Evolutionary conservation across 1,140 invertebrate genomes (phyloP), one percentile per base, ranked within the genome.

Genomic region (Philaenus spumarius): DNA sequence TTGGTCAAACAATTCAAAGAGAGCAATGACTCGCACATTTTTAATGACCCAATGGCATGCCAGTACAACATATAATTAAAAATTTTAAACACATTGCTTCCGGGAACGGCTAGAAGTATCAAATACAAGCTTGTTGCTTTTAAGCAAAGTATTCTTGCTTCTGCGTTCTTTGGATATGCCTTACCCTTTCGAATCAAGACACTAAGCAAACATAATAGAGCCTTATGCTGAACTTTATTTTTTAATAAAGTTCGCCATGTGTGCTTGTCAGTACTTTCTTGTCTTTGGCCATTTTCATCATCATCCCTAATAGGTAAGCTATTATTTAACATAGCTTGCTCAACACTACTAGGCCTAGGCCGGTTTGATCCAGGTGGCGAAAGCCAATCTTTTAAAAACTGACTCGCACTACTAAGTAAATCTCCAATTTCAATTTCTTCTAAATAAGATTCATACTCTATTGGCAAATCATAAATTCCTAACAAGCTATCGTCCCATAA

Each of bases 21-120:
- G 58, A 19, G 66, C 58, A 9, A 69, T 64, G 26, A 30, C 26
- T 4, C 3, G 2, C 71, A 62, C 1, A 77, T 57, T 62, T 71
- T 77, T 9, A 82, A 66, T 3, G 73, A 73, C 51, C 80, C 74
- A 1, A 82, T 64, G 0, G 77, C 69, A 58, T 72, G 69, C 23
- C 75, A 64, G 64, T 77, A 83, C 7, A 83, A 63, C 35, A 77
- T 76, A 2, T 78, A 73, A 62, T 82, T 79, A 65, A 81, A 83
- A 1, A 83, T 68, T 37, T 77, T 68, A 65, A 79, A 82, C 2
- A 78, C 77, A 45, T 70, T 73, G 60, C 80, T 81, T 6, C 80
- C 82, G 34, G 77, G 74, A 22, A 81, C 65, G n/a, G 71, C 65
- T 17, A 81, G 61, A 1, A 79, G 61, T 5, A 71, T 66, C 24